Percentiles rank a stretch among this genome's conserved stretches.
Evolutionary conservation across 2,797 vertebrate genomes (phyloP).

Genomic region (Coccyzus lansbergi): DNA sequence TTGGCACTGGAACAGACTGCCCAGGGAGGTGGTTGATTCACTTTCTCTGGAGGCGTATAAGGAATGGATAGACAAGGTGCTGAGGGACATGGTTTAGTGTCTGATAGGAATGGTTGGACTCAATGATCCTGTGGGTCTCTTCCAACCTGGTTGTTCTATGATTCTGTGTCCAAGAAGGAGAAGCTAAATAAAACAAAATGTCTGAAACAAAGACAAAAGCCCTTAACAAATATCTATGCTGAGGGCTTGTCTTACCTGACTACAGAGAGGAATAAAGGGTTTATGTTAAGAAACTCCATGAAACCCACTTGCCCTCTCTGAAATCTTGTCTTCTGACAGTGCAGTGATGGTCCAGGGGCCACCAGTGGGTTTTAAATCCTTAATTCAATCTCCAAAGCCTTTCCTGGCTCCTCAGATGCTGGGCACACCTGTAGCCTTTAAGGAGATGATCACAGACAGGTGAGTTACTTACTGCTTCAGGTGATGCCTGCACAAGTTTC

Average conservation of each 20-base stretch:
- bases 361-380: background rate
- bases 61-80: no score
- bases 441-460: background rate
- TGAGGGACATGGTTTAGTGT: no score
- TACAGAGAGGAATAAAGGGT: no score
- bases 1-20: no score
- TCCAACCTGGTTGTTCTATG: no score
- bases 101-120: no score
- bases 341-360: background rate
- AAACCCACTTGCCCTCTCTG: no score
- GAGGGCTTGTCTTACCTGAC: background rate
- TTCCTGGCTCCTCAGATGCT: background rate
- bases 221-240: background rate
- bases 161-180: background rate
- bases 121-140: no score
- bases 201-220: background rate
- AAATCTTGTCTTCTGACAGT: background rate
- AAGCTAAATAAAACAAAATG: background rate
- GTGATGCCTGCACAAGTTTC: background rate
- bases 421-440: background rate
- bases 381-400: background rate
- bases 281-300: no score
- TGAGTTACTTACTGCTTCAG: background rate
- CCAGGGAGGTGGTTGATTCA: no score
- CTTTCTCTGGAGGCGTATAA: no score